A percentile compares a stretch with the other conserved stretches of the same genome.
Evolutionary conservation across 2,888 invertebrate species (phyloP).

Genomic region (Lycophotia porphyrea): DNA sequence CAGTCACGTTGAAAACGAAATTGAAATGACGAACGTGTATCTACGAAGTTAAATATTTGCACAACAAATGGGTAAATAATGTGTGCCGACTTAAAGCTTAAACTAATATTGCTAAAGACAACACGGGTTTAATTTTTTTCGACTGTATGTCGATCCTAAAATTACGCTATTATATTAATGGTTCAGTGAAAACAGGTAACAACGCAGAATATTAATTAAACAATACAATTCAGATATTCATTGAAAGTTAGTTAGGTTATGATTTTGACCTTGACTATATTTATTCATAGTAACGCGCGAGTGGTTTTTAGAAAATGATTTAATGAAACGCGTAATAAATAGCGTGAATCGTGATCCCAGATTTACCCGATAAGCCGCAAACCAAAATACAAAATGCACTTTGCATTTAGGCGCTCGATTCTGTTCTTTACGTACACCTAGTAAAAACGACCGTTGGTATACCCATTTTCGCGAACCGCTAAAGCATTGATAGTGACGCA

Average conservation of each 20-base stretch:
- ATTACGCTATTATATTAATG: conserved; percentile 45
- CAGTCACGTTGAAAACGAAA: conserved; percentile 76
- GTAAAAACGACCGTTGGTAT: conserved; percentile 29
- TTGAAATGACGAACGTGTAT: conserved; percentile 76
- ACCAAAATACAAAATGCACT: conserved; percentile 56
- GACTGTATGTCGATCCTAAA: conserved; percentile 22
- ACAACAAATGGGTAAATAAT: conserved; percentile 83
- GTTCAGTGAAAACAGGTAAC: conserved; percentile 61
- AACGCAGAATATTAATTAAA: conserved; percentile 53
- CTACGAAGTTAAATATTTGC: conserved; percentile 78
- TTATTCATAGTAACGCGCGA: conserved; percentile 28
- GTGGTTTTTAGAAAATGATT: conserved; percentile 25
- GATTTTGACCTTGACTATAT: conserved; percentile 39
- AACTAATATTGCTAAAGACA: conserved; percentile 78
- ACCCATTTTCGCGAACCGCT: conserved; percentile 38
- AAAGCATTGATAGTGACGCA: conserved; percentile 52
- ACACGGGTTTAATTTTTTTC: conserved; percentile 66
- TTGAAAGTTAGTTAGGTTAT: conserved; percentile 33
- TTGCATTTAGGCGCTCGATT: background rate
- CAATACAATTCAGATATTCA: conserved; percentile 4
- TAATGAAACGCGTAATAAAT: conserved; percentile 73
- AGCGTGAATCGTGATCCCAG: conserved; percentile 75
- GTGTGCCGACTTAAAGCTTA: conserved; percentile 72
- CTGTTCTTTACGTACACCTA: conserved; percentile 6
- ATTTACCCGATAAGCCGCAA: conserved; percentile 66